Evolutionary conservation across 2,797 vertebrate species (phyloP).

Genomic region (Varecia variegata): DNA sequence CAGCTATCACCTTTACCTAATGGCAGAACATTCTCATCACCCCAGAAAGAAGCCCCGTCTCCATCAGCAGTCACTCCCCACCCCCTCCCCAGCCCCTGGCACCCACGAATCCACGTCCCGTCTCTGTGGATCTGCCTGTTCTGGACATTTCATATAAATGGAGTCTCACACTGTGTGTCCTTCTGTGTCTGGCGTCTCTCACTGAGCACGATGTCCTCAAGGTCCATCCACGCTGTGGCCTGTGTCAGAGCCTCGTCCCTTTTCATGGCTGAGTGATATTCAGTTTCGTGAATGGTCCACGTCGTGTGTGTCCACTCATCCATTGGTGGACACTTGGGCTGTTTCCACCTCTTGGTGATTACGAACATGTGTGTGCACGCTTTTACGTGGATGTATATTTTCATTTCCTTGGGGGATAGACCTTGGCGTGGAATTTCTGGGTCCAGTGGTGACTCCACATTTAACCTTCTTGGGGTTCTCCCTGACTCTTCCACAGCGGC

Average conservation of each 20-base stretch:
- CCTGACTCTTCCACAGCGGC: background rate
- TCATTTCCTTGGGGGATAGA: too few relatives aligned
- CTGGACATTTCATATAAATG: background rate
- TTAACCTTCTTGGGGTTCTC: background rate
- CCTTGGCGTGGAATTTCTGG: background rate
- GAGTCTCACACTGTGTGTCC: background rate
- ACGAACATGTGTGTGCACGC: too few relatives aligned
- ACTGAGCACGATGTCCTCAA: background rate
- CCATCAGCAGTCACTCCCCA: background rate
- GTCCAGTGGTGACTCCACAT: background rate
- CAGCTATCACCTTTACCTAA: background rate
- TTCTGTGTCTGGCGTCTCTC: background rate
- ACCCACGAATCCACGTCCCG: background rate
- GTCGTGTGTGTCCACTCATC: background rate
- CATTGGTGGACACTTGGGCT: background rate
- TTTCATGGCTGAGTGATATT: background rate
- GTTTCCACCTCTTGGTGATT: background rate
- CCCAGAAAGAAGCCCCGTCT: background rate
- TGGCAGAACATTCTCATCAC: background rate
- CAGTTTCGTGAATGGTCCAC: background rate
- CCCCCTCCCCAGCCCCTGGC: background rate
- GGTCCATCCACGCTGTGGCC: rapidly evolving
- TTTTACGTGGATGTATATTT: background rate
- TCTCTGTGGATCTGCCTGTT: background rate
- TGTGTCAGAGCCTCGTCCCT: background rate